Base-by-base conservation (phyloP, 2,797 vertebrate species). In the Sebastiscus albofasciatus region DNA sequence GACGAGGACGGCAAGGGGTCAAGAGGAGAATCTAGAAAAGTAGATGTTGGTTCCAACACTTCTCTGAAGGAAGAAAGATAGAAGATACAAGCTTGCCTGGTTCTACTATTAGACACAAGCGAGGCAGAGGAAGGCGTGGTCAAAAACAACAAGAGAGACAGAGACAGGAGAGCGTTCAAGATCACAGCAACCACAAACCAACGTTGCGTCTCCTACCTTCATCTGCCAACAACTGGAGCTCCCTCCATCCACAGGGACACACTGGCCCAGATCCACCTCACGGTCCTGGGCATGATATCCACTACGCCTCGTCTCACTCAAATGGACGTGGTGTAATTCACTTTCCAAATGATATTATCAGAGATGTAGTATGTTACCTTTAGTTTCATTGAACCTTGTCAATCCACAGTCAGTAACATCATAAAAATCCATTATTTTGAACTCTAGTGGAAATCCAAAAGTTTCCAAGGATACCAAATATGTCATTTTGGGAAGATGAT, bases 151-250 rank as follows among this genome's bases (percentile, higher is more conserved):
- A 1, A 76, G 36, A 24, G 81, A 24, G 81, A 87, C 75, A 90
- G 67, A 69, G 42, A 92, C 84, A 91, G 81, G 79, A 88, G 83
- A 86, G 86, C 72, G 73, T 72, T 80, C 26, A 58, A 81, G 78
- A 84, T 82, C 72, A 84, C 72, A 81, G 72, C 67, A 77, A 84
- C 60, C 59, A 85, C 56, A 85, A 83, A 58, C 66, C 58, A 67
- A 8, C 0, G 49, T 75, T 56, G 64, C 39, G 26, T 85, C 81
- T 90, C 93, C 91, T 94, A 94, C 91, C 93, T 93, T 92, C 78
- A 68, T 77, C 88, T 79, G 87, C 75, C 84, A 89, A 67, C 75
- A 81, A 83, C 61, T 86, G 84, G 82, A 81, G 83, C 81, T 83
- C 42, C 80, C 73, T 86, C 81, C 82, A 76, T 76, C 83, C 87